Evolutionary conservation across 2,888 invertebrate species (phyloP).

Genomic region (Nymphalis polychloros): DNA sequence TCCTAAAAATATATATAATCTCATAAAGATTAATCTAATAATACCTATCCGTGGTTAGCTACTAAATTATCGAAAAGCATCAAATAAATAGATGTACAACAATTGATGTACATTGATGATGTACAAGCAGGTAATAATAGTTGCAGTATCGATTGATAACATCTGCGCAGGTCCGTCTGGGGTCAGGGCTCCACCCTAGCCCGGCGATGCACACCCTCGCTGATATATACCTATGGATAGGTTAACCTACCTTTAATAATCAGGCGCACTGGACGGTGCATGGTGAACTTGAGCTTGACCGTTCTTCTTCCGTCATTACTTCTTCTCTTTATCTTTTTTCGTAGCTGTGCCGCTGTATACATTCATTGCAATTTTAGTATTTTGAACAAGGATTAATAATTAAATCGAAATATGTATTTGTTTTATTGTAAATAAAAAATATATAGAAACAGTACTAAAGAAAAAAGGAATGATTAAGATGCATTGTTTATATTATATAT

Average conservation of each 20-base stretch:
- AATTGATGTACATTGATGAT: too few species aligned
- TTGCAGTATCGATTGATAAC: not conserved
- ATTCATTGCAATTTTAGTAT: not conserved
- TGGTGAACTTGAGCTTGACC: not conserved
- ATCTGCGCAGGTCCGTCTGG: slow-evolving; percentile 10
- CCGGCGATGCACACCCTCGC: not conserved
- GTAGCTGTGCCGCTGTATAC: not conserved
- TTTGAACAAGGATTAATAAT: not conserved
- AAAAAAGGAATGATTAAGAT: too few species aligned
- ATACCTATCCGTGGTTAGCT: too few species aligned
- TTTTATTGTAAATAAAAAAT: not conserved
- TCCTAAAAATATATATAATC: too few species aligned
- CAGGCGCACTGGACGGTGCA: not conserved
- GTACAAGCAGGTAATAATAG: not conserved
- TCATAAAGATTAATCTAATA: too few species aligned
- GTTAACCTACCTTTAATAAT: not conserved
- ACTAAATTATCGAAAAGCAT: too few species aligned
- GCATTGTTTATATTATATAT: too few species aligned
- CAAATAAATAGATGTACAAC: too few species aligned
- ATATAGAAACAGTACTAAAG: not conserved
- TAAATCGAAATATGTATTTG: not conserved
- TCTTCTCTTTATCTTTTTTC: not conserved
- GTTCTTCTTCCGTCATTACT: not conserved
- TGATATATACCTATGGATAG: not conserved
- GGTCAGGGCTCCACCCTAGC: not conserved